These are phyloP conservation scores for Trematocara marginatum DNA, from an alignment of 2,113 vertebrate genomes.

Conservation along the genomic window DNA sequence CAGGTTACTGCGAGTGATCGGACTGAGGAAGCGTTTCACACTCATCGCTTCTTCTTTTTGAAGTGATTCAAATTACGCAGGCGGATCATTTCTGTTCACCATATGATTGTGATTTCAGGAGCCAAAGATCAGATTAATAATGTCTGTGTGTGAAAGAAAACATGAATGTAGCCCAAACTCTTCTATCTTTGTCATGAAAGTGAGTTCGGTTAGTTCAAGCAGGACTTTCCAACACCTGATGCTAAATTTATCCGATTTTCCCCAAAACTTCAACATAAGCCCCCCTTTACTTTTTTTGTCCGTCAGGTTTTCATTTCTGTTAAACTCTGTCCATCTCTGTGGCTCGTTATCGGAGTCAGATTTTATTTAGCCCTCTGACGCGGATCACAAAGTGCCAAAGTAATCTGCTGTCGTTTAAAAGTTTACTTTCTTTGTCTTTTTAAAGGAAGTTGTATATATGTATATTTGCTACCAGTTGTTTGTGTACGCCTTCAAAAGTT, in stretches of 20 bases:
- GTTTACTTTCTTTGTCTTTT: not conserved
- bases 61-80: not conserved
- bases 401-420: not conserved
- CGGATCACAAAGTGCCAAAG: constrained; percentile 40
- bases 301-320: not conserved
- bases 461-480: constrained; percentile 49
- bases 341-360: accelerated
- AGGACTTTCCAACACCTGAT: not conserved
- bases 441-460: constrained; percentile 38
- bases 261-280: not conserved
- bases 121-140: not conserved
- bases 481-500: constrained; percentile 34
- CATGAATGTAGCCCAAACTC: not conserved
- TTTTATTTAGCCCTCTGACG: not conserved
- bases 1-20: not conserved
- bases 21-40: not conserved
- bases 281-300: not conserved
- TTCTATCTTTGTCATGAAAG: not conserved
- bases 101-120: not conserved
- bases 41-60: not conserved
- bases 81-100: not conserved
- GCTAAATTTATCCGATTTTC: not conserved
- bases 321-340: not conserved
- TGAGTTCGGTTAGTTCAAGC: not conserved
- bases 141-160: not conserved